These are phyloP conservation scores for Drosophila albomicans DNA, from an alignment of 1,140 invertebrate species.

Conservation along the genomic window DNA sequence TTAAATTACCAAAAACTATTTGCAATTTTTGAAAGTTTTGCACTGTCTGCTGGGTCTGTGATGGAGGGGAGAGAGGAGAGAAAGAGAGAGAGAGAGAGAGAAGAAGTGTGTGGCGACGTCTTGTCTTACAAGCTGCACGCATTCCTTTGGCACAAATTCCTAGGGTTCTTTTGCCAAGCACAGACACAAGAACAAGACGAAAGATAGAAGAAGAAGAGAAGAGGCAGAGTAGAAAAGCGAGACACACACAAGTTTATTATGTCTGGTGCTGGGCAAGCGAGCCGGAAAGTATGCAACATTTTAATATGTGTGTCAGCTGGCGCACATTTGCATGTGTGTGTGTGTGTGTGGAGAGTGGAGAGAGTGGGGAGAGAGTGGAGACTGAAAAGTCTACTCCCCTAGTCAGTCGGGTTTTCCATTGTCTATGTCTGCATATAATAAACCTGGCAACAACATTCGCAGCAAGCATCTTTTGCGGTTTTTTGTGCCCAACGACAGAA, in stretches of 20 bases:
- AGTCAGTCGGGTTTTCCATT: slow-evolving; percentile 14
- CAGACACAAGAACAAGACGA: slow-evolving; percentile 14
- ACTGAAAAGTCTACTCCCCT: not conserved
- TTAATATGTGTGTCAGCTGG: slow-evolving; percentile 74
- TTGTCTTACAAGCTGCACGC: slow-evolving; percentile 72
- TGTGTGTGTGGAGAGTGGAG: not conserved
- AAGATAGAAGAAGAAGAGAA: not conserved
- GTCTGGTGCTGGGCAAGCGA: slow-evolving; percentile 58
- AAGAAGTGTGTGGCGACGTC: slow-evolving; percentile 45
- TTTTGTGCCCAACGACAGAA: slow-evolving; percentile 50
- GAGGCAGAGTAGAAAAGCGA: not conserved
- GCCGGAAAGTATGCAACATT: slow-evolving; percentile 73
- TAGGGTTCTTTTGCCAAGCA: slow-evolving; percentile 33
- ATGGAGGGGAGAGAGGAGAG: not conserved
- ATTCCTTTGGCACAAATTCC: slow-evolving; percentile 71
- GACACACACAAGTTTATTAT: slow-evolving; percentile 70
- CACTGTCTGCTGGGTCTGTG: slow-evolving; percentile 49
- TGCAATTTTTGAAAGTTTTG: slow-evolving; percentile 64
- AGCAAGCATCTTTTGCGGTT: slow-evolving; percentile 66
- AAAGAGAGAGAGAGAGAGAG: no score
- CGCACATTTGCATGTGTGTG: slow-evolving; percentile 39
- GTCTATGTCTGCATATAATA: slow-evolving; percentile 64
- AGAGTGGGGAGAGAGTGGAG: not conserved
- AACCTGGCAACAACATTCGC: slow-evolving; percentile 61
- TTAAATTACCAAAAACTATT: slow-evolving; percentile 72